These are phyloP conservation scores for Suricata suricatta DNA, from an alignment of 2,113 vertebrate genomes.

Conservation along the genomic window DNA sequence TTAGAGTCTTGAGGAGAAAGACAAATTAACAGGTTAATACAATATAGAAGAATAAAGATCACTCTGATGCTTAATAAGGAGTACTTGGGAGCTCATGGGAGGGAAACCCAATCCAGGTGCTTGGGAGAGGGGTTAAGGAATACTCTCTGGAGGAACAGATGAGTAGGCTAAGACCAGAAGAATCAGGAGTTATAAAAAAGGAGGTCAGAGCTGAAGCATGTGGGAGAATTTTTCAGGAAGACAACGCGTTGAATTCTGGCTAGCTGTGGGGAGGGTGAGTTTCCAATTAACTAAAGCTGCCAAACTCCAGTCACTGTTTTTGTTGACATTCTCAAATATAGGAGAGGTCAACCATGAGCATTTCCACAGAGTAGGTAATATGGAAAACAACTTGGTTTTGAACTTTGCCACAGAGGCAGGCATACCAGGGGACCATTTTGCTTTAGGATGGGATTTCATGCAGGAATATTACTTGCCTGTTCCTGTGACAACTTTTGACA, in stretches of 20 bases:
- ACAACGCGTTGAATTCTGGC: background rate
- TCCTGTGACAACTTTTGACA: background rate
- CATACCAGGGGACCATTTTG: background rate
- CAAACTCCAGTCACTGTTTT: background rate
- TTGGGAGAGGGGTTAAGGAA: background rate
- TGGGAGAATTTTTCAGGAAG: background rate
- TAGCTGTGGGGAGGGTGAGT: background rate
- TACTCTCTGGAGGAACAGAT: background rate
- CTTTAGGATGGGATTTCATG: background rate
- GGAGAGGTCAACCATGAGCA: background rate
- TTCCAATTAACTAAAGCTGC: background rate
- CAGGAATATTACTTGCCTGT: background rate
- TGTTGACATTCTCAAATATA: background rate
- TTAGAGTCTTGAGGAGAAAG: background rate
- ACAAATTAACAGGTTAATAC: background rate
- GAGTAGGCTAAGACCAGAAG: background rate
- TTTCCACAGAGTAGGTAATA: background rate
- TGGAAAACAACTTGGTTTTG: background rate
- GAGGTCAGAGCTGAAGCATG: background rate
- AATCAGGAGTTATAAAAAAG: background rate
- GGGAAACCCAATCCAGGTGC: background rate
- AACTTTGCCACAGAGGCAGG: background rate
- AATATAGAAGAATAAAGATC: background rate
- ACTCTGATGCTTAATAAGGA: background rate
- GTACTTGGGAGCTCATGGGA: background rate